Base-by-base conservation (phyloP, 2,113 vertebrate species). In the Chloropsis cyanopogon region DNA sequence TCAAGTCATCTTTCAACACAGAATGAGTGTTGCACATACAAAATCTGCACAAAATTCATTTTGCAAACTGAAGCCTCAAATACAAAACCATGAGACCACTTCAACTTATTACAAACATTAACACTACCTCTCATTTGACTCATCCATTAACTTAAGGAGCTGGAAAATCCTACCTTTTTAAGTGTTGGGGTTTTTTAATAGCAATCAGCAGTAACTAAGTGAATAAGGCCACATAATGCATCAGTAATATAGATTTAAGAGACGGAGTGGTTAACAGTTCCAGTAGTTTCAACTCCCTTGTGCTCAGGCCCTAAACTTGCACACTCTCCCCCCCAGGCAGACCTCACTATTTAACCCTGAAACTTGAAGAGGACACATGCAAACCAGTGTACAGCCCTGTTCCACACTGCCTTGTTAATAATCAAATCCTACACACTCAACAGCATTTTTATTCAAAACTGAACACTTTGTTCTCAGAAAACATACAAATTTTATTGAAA, bases 21-120 rank as follows among this genome's bases (percentile, higher is more conserved):
- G 21, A 69, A 56, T 0, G 7, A 2, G 3, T 4, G 22, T 0
- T 39, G 15, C 4, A 33, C 16, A 13, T 35, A 7, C 1, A 35
- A 61, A 15, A 10, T 4, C 50, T 53, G 50, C 11, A 39, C 7
- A 15, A 54, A 72, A 52, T 6, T 4, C 19, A 28, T 66, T 82
- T 33, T 63, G 33, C 10, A 71, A 81, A 70, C 11, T 5, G 14
- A 78, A 61, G 56, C 31, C 31, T 52, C 49, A 33, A 91, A 81
- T 25, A 83, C 21, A 64, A 87, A 91, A 19, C 24, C 14, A 25
- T 2, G 23, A 76, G 41, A 41, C 20, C 25, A 5, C 21, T 81
- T 77, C 46, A 73, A 19, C 22, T 69, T 33, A 18, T 4, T 41
- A 63, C 24, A 88, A 79, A 75, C 6, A 10, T 15, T 68, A 50